phyloP scores from a whole-genome alignment of 1,140 invertebrate species.

The Sinonovacula constricta region DNA sequence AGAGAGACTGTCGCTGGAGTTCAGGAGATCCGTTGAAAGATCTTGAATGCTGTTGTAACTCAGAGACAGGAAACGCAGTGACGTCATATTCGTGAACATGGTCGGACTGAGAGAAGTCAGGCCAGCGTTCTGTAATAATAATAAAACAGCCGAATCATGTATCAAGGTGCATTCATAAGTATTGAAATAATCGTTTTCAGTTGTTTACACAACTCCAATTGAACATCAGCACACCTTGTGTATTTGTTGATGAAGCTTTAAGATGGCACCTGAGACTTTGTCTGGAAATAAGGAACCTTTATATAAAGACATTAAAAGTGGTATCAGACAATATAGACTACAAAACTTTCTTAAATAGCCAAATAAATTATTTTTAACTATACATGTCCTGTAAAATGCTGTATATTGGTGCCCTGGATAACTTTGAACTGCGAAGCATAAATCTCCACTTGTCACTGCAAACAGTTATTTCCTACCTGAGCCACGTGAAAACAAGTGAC shows the following conservation, averaged over 20 bases:
- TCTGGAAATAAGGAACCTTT: too few relatives aligned
- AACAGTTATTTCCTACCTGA: too few relatives aligned
- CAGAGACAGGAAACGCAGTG: slow-evolving; percentile 22
- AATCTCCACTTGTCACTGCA: too few relatives aligned
- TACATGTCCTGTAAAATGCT: too few relatives aligned
- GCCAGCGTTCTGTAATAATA: slow-evolving; percentile 3
- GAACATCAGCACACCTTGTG: neutral
- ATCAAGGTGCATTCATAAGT: neutral
- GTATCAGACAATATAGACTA: too few relatives aligned
- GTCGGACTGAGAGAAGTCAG: neutral
- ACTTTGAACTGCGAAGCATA: too few relatives aligned
- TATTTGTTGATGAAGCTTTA: neutral
- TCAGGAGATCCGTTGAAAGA: slow-evolving; percentile 5
- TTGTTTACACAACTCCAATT: neutral
- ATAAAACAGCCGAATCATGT: neutral
- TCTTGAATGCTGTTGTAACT: slow-evolving; percentile 19
- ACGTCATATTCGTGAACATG: slow-evolving; percentile 3
- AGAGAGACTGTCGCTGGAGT: slow-evolving; percentile 7
- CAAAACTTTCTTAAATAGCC: too few relatives aligned
- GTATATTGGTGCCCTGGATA: too few relatives aligned
- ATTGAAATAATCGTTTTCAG: neutral
- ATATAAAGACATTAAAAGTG: too few relatives aligned
- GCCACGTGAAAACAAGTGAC: too few relatives aligned
- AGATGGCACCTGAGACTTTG: too few relatives aligned
- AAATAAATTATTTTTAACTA: too few relatives aligned